A percentile compares a stretch with the other conserved stretches of the same genome.
Conservation (phyloP, 2,888 invertebrate species). For the Troides oblongomaculatus region DNA sequence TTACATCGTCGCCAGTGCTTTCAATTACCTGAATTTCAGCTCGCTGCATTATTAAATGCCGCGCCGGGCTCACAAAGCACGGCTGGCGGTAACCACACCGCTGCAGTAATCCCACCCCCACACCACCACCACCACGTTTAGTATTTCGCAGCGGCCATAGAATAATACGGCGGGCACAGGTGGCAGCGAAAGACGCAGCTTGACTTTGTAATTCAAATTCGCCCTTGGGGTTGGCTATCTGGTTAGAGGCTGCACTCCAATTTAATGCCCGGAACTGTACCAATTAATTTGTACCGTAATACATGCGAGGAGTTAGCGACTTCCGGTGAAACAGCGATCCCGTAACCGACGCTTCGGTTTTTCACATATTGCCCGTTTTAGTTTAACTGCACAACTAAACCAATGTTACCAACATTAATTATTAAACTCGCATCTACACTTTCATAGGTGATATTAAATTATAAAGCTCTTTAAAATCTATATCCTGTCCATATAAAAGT, state of each 20-base stretch:
- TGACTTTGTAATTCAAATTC: constrained; percentile 70
- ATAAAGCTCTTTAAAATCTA: no score
- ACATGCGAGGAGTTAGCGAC: neutral
- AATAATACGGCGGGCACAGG: constrained; percentile 42
- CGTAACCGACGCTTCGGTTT: neutral
- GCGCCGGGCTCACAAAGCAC: constrained; percentile 38
- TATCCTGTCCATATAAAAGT: no score
- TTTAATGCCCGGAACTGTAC: neutral
- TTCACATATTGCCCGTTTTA: neutral
- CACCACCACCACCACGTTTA: constrained; percentile 29
- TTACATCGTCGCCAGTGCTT: constrained; percentile 23
- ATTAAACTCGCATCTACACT: no score
- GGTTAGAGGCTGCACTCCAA: neutral
- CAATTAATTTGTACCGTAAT: neutral
- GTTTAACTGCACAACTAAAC: no score
- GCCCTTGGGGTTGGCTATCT: constrained; percentile 39
- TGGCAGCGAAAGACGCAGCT: constrained; percentile 49
- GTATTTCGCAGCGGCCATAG: constrained; percentile 37
- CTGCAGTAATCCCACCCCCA: constrained; percentile 35
- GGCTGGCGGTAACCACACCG: constrained; percentile 35
- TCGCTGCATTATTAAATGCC: constrained; percentile 41
- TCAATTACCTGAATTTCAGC: constrained; percentile 26
- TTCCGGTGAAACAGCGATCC: neutral
- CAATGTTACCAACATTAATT: no score
- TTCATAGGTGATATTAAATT: no score